These are phyloP conservation scores for Phortica variegata DNA, from an alignment of 1,140 invertebrate genomes.

Conservation along the genomic window DNA sequence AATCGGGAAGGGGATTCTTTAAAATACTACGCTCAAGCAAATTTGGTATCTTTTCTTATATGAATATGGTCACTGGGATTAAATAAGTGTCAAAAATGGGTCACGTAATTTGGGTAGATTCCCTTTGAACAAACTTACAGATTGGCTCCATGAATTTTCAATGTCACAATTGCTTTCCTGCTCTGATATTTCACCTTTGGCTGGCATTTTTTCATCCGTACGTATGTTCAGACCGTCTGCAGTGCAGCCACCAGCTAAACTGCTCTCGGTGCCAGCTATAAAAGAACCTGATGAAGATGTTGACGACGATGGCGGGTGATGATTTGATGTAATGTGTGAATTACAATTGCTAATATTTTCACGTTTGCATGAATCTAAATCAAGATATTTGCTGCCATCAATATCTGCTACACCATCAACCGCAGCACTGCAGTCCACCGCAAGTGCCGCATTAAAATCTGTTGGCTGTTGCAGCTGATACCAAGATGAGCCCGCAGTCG, in stretches of 20 bases:
- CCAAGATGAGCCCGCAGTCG: constrained; percentile 5
- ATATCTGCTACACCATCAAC: constrained; percentile 21
- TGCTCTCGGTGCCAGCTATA: constrained; percentile 44
- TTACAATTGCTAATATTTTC: constrained; percentile 31
- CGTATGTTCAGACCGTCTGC: constrained; percentile 67
- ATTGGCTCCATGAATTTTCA: constrained; percentile 66
- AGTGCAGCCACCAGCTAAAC: constrained; percentile 33
- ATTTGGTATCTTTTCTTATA: too few species aligned
- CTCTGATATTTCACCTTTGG: constrained; percentile 76
- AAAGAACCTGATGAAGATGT: constrained; percentile 46
- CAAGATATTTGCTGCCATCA: constrained; percentile 42
- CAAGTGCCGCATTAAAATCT: constrained; percentile 40
- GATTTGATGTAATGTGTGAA: neutral
- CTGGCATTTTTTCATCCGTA: constrained; percentile 80
- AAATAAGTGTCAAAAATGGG: too few species aligned
- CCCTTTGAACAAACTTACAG: too few species aligned
- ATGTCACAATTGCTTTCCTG: constrained; percentile 79
- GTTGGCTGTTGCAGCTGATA: constrained; percentile 27
- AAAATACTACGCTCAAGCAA: too few species aligned
- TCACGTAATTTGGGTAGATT: too few species aligned
- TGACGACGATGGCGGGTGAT: constrained; percentile 35
- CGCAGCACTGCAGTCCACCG: constrained; percentile 35
- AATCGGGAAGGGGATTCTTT: too few species aligned
- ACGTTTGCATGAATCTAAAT: constrained; percentile 51
- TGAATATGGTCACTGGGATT: too few species aligned